phyloP scores from a whole-genome alignment of 2,888 invertebrate species.

The Melieria picta region DNA sequence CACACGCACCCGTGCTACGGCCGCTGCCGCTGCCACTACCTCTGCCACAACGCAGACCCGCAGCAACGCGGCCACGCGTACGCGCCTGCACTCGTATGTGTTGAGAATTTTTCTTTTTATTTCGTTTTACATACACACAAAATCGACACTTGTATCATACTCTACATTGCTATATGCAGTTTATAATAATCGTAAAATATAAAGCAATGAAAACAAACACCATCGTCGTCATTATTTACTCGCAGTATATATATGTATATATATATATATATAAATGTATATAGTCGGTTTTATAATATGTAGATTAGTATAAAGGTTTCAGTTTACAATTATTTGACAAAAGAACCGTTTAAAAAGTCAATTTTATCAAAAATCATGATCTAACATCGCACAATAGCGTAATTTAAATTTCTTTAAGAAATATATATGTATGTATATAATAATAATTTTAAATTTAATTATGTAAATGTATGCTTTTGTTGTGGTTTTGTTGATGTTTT shows the following conservation, averaged over 20 bases:
- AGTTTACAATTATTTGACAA: conserved; percentile 53
- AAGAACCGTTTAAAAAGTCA: conserved; percentile 54
- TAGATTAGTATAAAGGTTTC: conserved; percentile 42
- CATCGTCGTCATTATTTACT: conserved; percentile 24
- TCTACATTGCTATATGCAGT: not conserved
- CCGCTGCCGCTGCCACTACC: too few species aligned
- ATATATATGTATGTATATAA: conserved; percentile 52
- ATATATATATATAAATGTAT: not conserved
- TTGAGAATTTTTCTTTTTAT: conserved; percentile 11
- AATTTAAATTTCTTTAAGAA: conserved; percentile 65
- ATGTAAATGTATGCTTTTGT: conserved; percentile 32
- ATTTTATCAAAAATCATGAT: conserved; percentile 41
- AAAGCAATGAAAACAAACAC: conserved; percentile 24
- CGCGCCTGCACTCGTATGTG: conserved; percentile 42
- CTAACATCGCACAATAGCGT: conserved; percentile 64
- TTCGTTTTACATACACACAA: conserved; percentile 11
- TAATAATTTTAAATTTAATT: conserved; percentile 34
- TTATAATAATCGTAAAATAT: conserved; percentile 8
- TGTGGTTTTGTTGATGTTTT: conserved; percentile 15
- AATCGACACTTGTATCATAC: too few species aligned
- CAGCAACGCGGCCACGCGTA: too few species aligned
- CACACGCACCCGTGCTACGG: conserved; percentile 7
- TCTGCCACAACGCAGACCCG: too few species aligned
- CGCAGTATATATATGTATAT: conserved; percentile 21
- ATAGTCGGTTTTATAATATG: conserved; percentile 14